Evolutionary conservation across 2,113 vertebrate species (phyloP).

Genomic region (Paracanthobrama guichenoti): DNA sequence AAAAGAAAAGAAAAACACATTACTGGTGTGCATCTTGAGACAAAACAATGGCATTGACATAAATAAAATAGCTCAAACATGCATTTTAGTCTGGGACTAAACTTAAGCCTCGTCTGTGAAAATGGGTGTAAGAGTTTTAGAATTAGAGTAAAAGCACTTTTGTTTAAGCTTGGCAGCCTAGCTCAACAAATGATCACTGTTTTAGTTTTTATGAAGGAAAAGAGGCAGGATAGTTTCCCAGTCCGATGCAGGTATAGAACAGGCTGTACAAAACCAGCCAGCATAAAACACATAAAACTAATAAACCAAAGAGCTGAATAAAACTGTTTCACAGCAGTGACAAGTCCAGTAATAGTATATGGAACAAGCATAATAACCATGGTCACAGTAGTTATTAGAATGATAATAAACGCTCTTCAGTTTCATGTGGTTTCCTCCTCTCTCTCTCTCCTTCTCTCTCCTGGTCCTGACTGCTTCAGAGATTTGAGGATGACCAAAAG

Average conservation of each 20-base stretch:
- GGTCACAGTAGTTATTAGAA: slow-evolving; percentile 13
- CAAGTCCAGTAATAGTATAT: not conserved
- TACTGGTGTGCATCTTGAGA: too few relatives aligned
- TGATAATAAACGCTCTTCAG: slow-evolving; percentile 16
- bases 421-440: slow-evolving; percentile 26
- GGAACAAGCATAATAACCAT: slow-evolving; percentile 12
- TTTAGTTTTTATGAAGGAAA: not conserved
- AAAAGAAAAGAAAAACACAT: too few relatives aligned
- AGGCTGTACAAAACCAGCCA: slow-evolving; percentile 28
- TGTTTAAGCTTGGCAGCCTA: not conserved
- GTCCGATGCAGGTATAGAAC: slow-evolving; percentile 14
- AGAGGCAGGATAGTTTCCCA: not conserved
- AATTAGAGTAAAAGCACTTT: not conserved
- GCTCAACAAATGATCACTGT: not conserved
- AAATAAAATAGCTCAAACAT: too few relatives aligned
- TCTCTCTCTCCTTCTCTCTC: slow-evolving; percentile 20
- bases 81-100: too few relatives aligned
- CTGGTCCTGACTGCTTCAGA: slow-evolving; percentile 33
- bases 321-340: not conserved
- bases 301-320: not conserved
- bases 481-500: not conserved
- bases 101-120: too few relatives aligned
- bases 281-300: slow-evolving; percentile 17
- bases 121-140: not conserved
- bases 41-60: too few relatives aligned